phyloP scores from a whole-genome alignment of 2,113 vertebrate genomes.

The Climacteris rufus region DNA sequence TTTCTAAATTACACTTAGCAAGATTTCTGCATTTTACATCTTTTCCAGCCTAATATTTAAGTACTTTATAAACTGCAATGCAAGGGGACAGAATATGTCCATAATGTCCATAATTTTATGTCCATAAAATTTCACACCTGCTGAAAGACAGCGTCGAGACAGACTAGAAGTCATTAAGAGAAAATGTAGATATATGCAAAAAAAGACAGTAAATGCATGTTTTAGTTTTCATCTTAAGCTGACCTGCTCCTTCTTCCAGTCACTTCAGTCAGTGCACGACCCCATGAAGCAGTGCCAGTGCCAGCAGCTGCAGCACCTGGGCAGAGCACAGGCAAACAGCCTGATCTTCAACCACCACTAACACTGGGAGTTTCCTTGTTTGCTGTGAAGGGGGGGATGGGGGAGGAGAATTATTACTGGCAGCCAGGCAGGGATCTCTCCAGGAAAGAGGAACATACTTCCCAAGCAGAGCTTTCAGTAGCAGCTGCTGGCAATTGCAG shows the following conservation, averaged over 20 bases:
- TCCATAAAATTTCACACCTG: background rate
- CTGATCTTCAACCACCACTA: background rate
- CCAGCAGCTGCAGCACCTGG: background rate
- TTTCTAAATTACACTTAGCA: background rate
- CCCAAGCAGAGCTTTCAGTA: background rate
- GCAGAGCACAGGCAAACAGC: background rate
- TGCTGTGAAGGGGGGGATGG: background rate
- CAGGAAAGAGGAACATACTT: background rate
- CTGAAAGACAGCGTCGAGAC: background rate
- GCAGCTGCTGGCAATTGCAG: background rate
- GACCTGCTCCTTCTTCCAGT: background rate
- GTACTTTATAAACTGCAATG: background rate
- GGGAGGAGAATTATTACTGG: background rate
- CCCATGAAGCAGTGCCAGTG: fast-evolving
- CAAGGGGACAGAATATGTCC: background rate
- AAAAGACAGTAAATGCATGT: background rate
- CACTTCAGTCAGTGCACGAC: background rate
- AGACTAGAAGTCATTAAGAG: background rate
- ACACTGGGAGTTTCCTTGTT: background rate
- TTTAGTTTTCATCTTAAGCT: background rate
- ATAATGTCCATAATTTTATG: too few species aligned
- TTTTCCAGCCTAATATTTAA: background rate
- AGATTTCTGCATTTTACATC: background rate
- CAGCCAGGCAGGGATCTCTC: background rate
- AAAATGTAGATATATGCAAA: background rate